Evolutionary conservation across 2,113 vertebrate genomes (phyloP).

Genomic region (Taxidea taxus): DNA sequence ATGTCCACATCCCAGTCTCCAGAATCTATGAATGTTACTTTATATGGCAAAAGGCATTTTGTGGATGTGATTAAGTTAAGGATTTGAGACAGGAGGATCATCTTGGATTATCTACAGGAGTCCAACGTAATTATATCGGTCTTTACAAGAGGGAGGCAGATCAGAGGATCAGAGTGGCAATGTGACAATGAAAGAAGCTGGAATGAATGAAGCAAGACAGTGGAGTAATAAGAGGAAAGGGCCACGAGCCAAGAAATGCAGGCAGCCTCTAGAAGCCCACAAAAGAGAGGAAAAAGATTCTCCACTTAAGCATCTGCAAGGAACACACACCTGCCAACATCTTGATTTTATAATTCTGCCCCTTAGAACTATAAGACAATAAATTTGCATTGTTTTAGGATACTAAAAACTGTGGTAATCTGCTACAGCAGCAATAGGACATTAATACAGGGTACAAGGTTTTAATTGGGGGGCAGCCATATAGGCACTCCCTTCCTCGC

Average conservation of each 20-base stretch:
- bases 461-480: background rate
- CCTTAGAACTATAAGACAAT: background rate
- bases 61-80: background rate
- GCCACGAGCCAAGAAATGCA: background rate
- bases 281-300: background rate
- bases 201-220: background rate
- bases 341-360: background rate
- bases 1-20: background rate
- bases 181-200: background rate
- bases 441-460: background rate
- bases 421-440: background rate
- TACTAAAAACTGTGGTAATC: background rate
- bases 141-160: background rate
- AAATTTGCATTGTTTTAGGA: background rate
- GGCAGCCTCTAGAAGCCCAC: background rate
- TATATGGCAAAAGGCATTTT: background rate
- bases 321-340: background rate
- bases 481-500: background rate
- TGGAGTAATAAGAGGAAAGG: background rate
- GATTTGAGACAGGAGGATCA: background rate
- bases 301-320: background rate
- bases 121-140: background rate
- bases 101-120: background rate
- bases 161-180: background rate
- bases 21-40: background rate